Percentiles rank a stretch among this genome's conserved stretches.
phyloP scores from a whole-genome alignment of 2,797 vertebrate genomes.

The Allobates femoralis region DNA sequence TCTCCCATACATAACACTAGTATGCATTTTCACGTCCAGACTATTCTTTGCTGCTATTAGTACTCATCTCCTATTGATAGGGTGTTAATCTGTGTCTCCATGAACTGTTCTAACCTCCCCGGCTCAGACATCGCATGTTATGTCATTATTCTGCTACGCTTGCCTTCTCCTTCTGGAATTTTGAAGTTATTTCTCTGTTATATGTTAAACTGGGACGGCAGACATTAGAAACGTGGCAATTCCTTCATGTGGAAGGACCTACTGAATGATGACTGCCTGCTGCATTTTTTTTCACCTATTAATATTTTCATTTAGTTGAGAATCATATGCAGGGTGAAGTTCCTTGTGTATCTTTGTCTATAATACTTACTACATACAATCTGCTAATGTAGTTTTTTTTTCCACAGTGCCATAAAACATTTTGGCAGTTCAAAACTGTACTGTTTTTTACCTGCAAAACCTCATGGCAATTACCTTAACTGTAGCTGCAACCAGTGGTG shows the following conservation, averaged over 20 bases:
- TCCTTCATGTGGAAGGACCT: background rate
- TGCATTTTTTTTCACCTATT: too few relatives aligned
- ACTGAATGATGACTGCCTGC: too few relatives aligned
- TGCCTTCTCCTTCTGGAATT: background rate
- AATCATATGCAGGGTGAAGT: background rate
- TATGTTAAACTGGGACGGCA: background rate
- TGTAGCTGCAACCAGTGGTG: too few relatives aligned
- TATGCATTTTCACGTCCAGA: background rate
- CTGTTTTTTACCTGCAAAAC: too few relatives aligned
- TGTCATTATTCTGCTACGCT: background rate
- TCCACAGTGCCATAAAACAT: background rate
- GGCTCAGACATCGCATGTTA: background rate
- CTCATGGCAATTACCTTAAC: too few relatives aligned
- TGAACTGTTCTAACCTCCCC: background rate
- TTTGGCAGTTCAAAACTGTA: background rate
- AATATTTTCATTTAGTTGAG: background rate
- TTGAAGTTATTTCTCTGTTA: background rate
- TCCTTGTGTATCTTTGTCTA: background rate
- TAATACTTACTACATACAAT: background rate
- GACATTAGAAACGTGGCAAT: background rate
- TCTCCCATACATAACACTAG: background rate
- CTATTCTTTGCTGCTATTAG: background rate
- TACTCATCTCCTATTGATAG: background rate
- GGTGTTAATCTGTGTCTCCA: background rate
- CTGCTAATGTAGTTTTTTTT: background rate